Conservation (phyloP, 2,888 invertebrate species). For the Drosophila barbarae region DNA sequence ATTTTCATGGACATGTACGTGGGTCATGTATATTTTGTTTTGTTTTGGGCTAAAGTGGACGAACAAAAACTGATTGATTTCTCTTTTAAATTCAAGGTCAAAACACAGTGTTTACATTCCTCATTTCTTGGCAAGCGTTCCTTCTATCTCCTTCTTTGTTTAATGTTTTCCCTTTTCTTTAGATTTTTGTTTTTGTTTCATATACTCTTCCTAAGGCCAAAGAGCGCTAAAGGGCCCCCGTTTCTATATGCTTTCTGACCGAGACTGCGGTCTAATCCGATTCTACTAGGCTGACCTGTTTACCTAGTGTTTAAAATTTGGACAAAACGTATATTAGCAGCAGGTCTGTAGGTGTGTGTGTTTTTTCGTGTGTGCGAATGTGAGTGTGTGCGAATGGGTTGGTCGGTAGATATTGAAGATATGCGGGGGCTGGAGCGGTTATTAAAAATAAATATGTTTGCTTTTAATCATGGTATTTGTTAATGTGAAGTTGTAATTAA, state of each 20-base stretch:
- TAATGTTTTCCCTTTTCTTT: conserved; percentile 39
- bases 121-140: conserved; percentile 66
- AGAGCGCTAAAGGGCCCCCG: conserved; percentile 48
- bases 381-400: background rate
- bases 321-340: conserved; percentile 55
- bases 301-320: conserved; percentile 57
- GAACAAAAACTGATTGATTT: conserved; percentile 58
- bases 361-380: conserved; percentile 5
- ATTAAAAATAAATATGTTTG: conserved; percentile 57
- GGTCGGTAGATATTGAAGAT: conserved; percentile 18
- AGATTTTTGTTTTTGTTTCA: conserved; percentile 27
- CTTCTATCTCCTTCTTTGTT: conserved; percentile 18
- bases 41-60: conserved; percentile 43
- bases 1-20: conserved; percentile 15
- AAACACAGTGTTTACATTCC: conserved; percentile 52
- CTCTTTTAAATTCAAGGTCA: conserved; percentile 52
- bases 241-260: conserved; percentile 38
- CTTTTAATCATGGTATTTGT: conserved; percentile 53
- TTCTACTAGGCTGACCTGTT: conserved; percentile 42
- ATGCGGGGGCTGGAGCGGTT: conserved; percentile 29
- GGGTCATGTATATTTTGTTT: conserved; percentile 2
- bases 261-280: conserved; percentile 38
- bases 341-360: conserved; percentile 41
- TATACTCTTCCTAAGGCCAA: conserved; percentile 49
- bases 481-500: conserved; percentile 52